Evolutionary conservation across 30 jellyfish, hydroid and myxozoan genomes (phyloP).

Genomic region (Turritopsis rubra): DNA sequence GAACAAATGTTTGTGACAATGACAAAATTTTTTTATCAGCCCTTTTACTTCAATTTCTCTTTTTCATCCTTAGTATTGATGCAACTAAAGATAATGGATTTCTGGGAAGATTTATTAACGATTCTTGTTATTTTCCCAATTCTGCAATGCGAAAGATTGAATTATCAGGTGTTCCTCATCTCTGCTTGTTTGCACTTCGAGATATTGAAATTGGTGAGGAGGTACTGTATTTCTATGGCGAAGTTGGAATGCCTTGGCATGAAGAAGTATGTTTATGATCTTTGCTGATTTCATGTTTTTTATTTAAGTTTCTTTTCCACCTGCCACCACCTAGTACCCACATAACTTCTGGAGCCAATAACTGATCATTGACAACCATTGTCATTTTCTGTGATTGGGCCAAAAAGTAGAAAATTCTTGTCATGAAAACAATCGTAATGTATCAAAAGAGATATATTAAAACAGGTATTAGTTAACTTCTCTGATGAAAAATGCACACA

Average conservation of each 20-base stretch:
- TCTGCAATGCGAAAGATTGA: slow-evolving; percentile 8
- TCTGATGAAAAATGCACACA: no score
- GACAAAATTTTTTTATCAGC: background rate
- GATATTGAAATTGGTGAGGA: slow-evolving; percentile 12
- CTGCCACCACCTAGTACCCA: background rate
- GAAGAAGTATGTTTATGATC: slow-evolving; percentile 9
- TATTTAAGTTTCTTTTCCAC: background rate
- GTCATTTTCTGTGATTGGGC: no score
- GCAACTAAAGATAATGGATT: slow-evolving; percentile 16
- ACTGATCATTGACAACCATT: no score
- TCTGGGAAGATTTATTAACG: background rate
- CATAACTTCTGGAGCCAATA: background rate
- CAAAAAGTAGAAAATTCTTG: no score
- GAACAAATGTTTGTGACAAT: background rate
- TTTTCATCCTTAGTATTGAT: slow-evolving; percentile 8
- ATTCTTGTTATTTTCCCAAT: slow-evolving; percentile 3
- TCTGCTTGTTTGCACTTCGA: slow-evolving; percentile 14
- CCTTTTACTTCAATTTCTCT: slow-evolving; percentile 1
- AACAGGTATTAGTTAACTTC: no score
- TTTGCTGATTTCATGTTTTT: background rate
- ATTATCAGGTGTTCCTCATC: slow-evolving; percentile 12
- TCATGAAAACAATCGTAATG: no score
- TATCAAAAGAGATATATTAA: no score
- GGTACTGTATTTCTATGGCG: background rate
- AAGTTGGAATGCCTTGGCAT: slow-evolving; percentile 6